Base-by-base conservation (phyloP, 2,113 vertebrate species). In the Gorsachius goisagi region DNA sequence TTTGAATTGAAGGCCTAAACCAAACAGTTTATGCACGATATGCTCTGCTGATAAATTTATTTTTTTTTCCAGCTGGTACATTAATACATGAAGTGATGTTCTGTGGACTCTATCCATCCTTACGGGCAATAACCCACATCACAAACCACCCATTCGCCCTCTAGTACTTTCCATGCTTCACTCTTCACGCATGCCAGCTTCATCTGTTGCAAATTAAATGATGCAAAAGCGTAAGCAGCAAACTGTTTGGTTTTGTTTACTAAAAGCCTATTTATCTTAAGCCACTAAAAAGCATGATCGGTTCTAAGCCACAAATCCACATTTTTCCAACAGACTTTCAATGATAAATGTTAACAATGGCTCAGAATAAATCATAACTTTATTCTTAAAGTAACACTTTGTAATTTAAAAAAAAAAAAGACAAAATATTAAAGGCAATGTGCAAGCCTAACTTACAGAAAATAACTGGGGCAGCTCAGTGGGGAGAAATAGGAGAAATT, bases 171-270 rank as follows among this genome's bases (percentile, higher is more conserved):
- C 78, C 45, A 59, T 67, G 64, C 41, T 77, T 72, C 58, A 73
- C 58, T 93, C 74, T 95, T 93, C 81, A 82, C 2, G 23, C 78
- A 82, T 60, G 90, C 81, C 89, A 62, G 78, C 81, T 73, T 96
- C 92, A 96, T 75, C 95, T 96, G 88, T 47, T 97, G 84, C 85
- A 96, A 96, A 97, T 96, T 96, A 97, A 95, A 96, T 49, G 92
- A 97, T 69, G 78, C 35, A 86, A 47, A 96, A 83, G 76, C 10
- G 0, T 85, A 97, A 97, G 91, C 79, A 94, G 92, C 85, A 83
- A 96, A 89, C 58, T 78, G 64, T 64, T 94, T 32, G 1, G 27
- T 68, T 97, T 83, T 95, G 67, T 95, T 95, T 96, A 80, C 62
- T 41, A 92, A 85, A 89, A 77, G 73, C 22, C 11, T 55, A 47